phyloP scores from a whole-genome alignment of 2,113 vertebrate species.

The Nerophis lumbriciformis region DNA sequence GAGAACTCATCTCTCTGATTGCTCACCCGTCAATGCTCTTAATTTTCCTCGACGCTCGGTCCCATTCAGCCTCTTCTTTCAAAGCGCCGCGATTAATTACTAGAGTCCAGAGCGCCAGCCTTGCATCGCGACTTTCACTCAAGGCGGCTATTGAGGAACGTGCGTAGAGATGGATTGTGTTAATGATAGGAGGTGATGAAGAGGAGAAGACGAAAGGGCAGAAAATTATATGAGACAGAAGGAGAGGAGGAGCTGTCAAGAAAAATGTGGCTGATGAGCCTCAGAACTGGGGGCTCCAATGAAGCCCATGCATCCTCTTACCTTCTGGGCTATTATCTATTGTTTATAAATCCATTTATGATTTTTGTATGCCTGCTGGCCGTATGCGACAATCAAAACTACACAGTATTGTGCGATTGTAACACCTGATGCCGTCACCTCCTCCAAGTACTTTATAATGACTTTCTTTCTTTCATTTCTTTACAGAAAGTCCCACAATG shows the following conservation, averaged over 20 bases:
- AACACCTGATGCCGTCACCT: background rate
- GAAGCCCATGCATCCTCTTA: conserved; percentile 41
- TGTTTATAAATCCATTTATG: conserved; percentile 28
- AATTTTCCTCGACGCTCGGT: conserved; percentile 43
- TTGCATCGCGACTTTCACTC: conserved; percentile 52
- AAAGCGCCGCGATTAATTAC: conserved; percentile 59
- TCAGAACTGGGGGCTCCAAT: conserved; percentile 46
- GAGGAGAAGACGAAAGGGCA: conserved; percentile 36
- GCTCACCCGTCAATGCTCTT: conserved; percentile 40
- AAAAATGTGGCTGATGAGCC: conserved; percentile 44
- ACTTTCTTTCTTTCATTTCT: too few species aligned
- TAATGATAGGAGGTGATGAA: conserved; percentile 60
- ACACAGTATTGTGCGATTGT: background rate
- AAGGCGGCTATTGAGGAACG: conserved; percentile 43
- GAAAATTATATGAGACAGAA: conserved; percentile 56
- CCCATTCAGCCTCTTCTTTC: conserved; percentile 58
- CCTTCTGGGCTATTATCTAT: conserved; percentile 25
- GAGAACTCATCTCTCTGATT: conserved; percentile 51
- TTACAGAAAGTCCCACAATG: too few species aligned
- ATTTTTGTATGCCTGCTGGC: conserved; percentile 8
- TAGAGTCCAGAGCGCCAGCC: conserved; percentile 43
- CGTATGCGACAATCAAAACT: background rate
- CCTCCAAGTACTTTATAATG: background rate
- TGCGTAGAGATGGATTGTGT: conserved; percentile 62
- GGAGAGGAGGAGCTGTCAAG: conserved; percentile 47